Evolutionary conservation across 2,113 vertebrate species (phyloP).

Genomic region (Lethenteron camtschaticum): DNA sequence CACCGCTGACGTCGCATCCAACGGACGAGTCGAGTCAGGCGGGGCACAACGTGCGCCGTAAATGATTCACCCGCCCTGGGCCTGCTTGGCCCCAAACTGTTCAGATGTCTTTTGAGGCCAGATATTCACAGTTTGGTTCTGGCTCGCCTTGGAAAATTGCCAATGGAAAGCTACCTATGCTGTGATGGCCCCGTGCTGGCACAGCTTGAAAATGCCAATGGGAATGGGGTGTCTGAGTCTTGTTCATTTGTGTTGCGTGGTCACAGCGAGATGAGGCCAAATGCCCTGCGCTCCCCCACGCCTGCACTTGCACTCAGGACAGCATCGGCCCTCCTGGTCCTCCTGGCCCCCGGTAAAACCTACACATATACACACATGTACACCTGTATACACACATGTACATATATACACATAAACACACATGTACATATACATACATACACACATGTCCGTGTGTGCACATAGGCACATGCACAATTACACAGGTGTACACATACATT

Average conservation of each 20-base stretch:
- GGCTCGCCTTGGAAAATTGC: no score
- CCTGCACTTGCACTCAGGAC: slow-evolving; percentile 69
- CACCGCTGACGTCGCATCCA: no score
- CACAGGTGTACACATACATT: neutral
- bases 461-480: neutral
- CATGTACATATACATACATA: slow-evolving; percentile 1
- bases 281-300: slow-evolving; percentile 59
- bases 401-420: neutral
- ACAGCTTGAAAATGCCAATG: no score
- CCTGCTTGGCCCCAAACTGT: no score
- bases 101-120: no score
- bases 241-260: slow-evolving; percentile 12
- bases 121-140: no score
- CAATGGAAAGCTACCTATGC: no score
- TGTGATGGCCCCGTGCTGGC: no score
- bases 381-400: neutral
- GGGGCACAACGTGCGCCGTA: no score
- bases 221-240: neutral
- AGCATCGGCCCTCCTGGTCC: slow-evolving; percentile 68
- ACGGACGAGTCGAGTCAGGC: no score
- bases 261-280: slow-evolving; percentile 65
- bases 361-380: neutral
- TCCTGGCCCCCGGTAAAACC: slow-evolving; percentile 56
- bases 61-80: no score
- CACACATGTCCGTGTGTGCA: neutral